Evolutionary conservation across 2,113 vertebrate species (phyloP).

Genomic region (Sceloporus undulatus): DNA sequence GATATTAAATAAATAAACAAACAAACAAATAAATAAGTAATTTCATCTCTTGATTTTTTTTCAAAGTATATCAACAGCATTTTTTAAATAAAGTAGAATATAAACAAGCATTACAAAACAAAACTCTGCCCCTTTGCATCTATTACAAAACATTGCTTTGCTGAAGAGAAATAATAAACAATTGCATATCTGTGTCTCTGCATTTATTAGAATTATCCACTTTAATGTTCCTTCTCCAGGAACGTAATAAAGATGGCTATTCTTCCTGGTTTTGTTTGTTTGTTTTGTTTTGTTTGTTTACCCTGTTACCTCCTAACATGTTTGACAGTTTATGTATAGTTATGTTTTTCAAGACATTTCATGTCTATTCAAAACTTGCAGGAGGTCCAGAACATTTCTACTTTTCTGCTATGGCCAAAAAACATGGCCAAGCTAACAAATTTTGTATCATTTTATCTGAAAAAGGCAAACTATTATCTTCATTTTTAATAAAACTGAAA

Average conservation of each 20-base stretch:
- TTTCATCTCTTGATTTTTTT: too few relatives aligned
- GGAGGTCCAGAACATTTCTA: neutral
- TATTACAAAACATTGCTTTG: neutral
- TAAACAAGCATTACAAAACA: constrained; percentile 1
- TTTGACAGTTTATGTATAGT: neutral
- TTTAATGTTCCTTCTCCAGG: neutral
- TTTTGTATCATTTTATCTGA: neutral
- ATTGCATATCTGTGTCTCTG: neutral
- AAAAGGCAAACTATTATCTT: neutral
- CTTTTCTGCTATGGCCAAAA: neutral
- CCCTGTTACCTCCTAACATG: neutral
- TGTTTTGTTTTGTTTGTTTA: neutral
- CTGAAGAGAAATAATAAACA: neutral
- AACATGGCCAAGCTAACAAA: too few relatives aligned
- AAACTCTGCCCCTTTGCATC: neutral
- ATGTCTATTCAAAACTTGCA: neutral
- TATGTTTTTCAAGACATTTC: neutral
- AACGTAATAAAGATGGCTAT: neutral
- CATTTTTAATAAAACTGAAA: neutral
- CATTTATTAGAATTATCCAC: neutral
- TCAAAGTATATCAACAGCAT: too few relatives aligned
- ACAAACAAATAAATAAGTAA: too few relatives aligned
- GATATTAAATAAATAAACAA: too few relatives aligned
- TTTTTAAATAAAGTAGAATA: neutral
- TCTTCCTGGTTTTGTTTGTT: too few relatives aligned